phyloP scores from a whole-genome alignment of 2,113 vertebrate genomes.

The Callocephalon fimbriatum region DNA sequence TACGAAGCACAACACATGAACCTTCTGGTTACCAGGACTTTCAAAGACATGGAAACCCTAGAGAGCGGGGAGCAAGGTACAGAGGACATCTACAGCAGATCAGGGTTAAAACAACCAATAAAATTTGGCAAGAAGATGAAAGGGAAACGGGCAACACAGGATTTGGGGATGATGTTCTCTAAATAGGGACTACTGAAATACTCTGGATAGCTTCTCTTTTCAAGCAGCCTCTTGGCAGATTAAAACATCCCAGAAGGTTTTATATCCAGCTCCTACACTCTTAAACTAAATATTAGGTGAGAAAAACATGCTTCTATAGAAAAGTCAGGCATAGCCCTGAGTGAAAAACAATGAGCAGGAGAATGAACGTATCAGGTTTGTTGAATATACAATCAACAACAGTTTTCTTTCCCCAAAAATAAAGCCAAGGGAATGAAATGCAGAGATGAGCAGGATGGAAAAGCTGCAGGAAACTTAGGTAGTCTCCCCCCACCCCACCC shows the following conservation, averaged over 20 bases:
- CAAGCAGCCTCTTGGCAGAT: conserved; percentile 43
- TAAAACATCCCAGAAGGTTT: conserved; percentile 46
- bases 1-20: conserved; percentile 57
- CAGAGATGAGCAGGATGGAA: conserved; percentile 51
- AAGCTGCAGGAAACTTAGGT: conserved; percentile 23
- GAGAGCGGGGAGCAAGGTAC: not conserved
- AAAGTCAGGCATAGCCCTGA: conserved; percentile 24
- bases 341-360: conserved; percentile 40
- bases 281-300: conserved; percentile 63
- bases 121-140: not conserved
- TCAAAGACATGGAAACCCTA: conserved; percentile 14
- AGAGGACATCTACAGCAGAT: not conserved
- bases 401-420: conserved; percentile 23
- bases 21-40: conserved; percentile 50
- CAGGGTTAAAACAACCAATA: not conserved
- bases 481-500: not conserved
- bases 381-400: conserved; percentile 31
- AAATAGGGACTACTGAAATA: not conserved
- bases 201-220: conserved; percentile 20
- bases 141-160: not conserved
- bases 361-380: not conserved
- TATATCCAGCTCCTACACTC: conserved; percentile 37
- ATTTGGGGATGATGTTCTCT: conserved; percentile 8
- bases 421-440: conserved; percentile 52
- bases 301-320: conserved; percentile 56